Base-by-base conservation (phyloP, 2,888 invertebrate species). In the Pyrrhosoma nymphula region DNA sequence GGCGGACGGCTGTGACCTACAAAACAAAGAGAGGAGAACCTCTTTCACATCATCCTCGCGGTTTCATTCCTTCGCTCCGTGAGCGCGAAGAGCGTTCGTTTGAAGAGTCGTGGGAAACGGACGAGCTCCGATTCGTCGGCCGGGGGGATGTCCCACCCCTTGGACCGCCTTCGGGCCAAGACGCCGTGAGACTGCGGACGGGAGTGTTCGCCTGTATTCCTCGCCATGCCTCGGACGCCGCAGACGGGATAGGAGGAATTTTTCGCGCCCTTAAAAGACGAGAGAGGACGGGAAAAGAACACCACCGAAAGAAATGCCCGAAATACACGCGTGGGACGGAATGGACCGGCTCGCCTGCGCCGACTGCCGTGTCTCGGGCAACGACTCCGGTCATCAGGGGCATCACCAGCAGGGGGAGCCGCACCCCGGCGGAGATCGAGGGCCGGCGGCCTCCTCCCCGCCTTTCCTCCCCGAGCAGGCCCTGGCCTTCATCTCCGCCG, bases 401-500 rank as follows among this genome's bases (percentile, higher is more conserved):
- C 26, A 23, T 8, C 1, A 2, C 10, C 20, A 14, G 20, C 20
- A 63, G 63, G 3, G 26, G 69, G 30, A 14, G 82, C 30, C 30
- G 30, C 35, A 30, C 1, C 30, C 30, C 82, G 12, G 8, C 69
- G 26, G 23, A 26, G 69, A n/a, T 10, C 26, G 26, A 4, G n/a
- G 20, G 23, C n/a, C 69, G 23, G 2, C 47, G 47, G 26, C 26
- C 10, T 12, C 69, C 12, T n/a, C n/a, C n/a, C 35, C 82, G 82
- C 26, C 35, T 16, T 35, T 10, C 30, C 93, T 69, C 8, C 93
- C 93, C 3, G 26, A 55, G 39, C 35, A 20, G 16, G 93, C 93
- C 93, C 30, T 93, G 26, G 93, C 69, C 39, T 93, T 93, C 93
- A 69, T 93, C 93, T 75, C 69, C 93, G 75, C n/a, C 26, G 69